A percentile compares a stretch with the other conserved stretches of the same genome.
Evolutionary conservation across 2,797 vertebrate species (phyloP).

Genomic region (Pterois miles): DNA sequence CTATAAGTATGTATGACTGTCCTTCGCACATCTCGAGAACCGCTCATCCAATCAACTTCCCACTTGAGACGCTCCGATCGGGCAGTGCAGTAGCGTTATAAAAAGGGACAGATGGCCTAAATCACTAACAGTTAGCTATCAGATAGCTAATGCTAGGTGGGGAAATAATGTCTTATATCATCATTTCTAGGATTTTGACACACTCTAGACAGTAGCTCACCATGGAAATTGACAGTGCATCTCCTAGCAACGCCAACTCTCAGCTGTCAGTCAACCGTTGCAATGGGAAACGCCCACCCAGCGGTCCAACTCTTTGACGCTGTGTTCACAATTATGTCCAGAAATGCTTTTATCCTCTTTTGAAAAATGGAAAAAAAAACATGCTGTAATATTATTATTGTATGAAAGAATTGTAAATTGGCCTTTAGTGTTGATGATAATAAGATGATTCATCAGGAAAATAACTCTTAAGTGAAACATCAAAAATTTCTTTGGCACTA

Average conservation of each 20-base stretch:
- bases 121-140: not conserved
- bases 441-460: constrained; percentile 4
- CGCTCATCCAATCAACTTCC: not conserved
- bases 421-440: not conserved
- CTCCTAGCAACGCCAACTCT: not conserved
- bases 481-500: not conserved
- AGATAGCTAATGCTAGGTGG: not conserved
- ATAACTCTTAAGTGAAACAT: not conserved
- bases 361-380: not conserved
- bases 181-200: not conserved
- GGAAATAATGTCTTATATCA: not conserved
- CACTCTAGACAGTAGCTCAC: not conserved
- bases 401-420: not conserved
- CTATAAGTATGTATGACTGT: not conserved
- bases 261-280: not conserved
- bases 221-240: not conserved
- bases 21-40: not conserved
- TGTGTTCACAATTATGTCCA: not conserved
- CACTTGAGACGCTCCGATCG: not conserved
- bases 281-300: not conserved
- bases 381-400: no score
- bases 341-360: not conserved
- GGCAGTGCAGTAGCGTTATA: no score
- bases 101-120: not conserved
- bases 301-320: not conserved